Conservation (phyloP, 2,113 vertebrate species). For the Pao palembangensis region DNA sequence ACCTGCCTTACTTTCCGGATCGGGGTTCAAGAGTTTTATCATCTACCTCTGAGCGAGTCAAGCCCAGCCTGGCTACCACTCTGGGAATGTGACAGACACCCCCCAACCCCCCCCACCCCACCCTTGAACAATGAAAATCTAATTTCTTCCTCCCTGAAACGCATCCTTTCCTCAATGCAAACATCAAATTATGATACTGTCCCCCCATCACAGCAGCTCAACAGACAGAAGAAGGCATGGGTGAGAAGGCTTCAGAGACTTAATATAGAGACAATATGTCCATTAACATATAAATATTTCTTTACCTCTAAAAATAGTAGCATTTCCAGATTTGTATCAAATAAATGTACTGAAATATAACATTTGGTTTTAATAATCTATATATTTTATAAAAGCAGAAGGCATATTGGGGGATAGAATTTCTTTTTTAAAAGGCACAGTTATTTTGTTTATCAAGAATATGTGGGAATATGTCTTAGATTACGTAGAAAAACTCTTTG, state of each 20-base stretch:
- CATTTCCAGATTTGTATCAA: conserved; percentile 69
- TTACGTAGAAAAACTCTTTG: conserved; percentile 41
- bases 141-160: conserved; percentile 22
- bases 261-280: conserved; percentile 51
- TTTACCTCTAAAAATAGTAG: conserved; percentile 68
- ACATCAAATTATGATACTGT: conserved; percentile 54
- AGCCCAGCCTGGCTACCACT: conserved; percentile 14
- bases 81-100: not conserved
- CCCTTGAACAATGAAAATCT: not conserved
- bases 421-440: conserved; percentile 62
- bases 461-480: conserved; percentile 19
- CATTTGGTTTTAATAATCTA: conserved; percentile 70
- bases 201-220: conserved; percentile 42
- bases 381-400: conserved; percentile 61
- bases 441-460: conserved; percentile 50
- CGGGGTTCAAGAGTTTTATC: conserved; percentile 1
- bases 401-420: conserved; percentile 56
- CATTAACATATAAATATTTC: conserved; percentile 61
- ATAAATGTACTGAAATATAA: conserved; percentile 70
- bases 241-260: conserved; percentile 60
- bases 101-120: conserved; percentile 21
- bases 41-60: too few relatives aligned
- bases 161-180: conserved; percentile 40
- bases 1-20: not conserved
- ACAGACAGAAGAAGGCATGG: conserved; percentile 54